These are phyloP conservation scores for Glaucomys volans DNA, from an alignment of 2,113 vertebrate genomes.

Conservation along the genomic window DNA sequence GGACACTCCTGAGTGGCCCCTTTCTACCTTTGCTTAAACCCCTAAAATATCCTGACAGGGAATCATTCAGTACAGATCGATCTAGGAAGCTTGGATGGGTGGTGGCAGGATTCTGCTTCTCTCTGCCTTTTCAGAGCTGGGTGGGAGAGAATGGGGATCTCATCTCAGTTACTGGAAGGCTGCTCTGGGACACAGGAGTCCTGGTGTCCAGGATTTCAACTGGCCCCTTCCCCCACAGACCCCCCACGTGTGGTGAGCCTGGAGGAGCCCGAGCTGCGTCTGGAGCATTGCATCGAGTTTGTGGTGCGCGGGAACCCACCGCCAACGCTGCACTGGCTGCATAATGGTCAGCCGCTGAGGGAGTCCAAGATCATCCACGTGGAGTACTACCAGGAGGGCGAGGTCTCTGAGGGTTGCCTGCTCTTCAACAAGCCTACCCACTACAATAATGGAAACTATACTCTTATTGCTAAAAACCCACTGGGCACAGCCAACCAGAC, in stretches of 20 bases:
- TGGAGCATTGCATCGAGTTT: slow-evolving; percentile 97
- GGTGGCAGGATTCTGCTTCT: neutral
- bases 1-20: too few relatives aligned
- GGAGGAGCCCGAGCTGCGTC: slow-evolving; percentile 93
- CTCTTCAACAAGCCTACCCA: slow-evolving; percentile 97
- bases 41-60: neutral
- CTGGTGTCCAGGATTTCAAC: neutral
- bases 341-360: slow-evolving; percentile 91
- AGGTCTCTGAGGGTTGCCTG: slow-evolving; percentile 96
- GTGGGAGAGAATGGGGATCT: neutral
- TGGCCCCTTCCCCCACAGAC: slow-evolving; percentile 87
- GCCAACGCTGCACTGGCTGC: slow-evolving; percentile 95
- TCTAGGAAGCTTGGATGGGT: neutral
- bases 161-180: neutral
- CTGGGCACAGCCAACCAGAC: slow-evolving; percentile 95
- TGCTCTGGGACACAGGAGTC: neutral
- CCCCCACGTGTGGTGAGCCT: slow-evolving; percentile 95
- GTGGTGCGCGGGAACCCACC: slow-evolving; percentile 95
- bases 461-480: slow-evolving; percentile 94
- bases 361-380: slow-evolving; percentile 93
- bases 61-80: neutral
- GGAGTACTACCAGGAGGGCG: slow-evolving; percentile 94
- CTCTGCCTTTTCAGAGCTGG: neutral
- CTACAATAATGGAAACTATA: slow-evolving; percentile 99
- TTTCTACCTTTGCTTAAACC: neutral